Percentiles rank a stretch among this genome's conserved stretches.
Evolutionary conservation across 2,113 vertebrate species (phyloP).

Genomic region (Himantopus leucocephalus): DNA sequence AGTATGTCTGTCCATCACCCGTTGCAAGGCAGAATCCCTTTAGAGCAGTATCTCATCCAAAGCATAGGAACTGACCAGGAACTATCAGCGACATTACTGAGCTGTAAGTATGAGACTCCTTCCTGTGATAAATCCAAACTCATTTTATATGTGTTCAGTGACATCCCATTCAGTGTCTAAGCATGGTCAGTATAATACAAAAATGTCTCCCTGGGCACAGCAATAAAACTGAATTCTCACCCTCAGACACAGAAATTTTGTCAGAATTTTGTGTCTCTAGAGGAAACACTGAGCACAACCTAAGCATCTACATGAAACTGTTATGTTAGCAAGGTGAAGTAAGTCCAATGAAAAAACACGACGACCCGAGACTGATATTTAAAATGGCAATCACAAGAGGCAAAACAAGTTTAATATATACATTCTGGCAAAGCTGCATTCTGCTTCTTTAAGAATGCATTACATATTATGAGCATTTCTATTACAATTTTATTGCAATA

Average conservation of each 20-base stretch:
- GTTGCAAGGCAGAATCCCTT: not conserved
- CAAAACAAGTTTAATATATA: slow-evolving; percentile 21
- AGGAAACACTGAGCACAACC: not conserved
- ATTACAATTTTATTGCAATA: slow-evolving; percentile 52
- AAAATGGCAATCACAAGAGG: slow-evolving; percentile 3
- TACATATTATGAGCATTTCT: slow-evolving; percentile 5
- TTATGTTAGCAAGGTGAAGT: not conserved
- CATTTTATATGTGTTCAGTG: not conserved
- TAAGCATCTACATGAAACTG: not conserved
- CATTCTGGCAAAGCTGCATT: not conserved
- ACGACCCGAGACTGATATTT: not conserved
- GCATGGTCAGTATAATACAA: not conserved
- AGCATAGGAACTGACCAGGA: not conserved
- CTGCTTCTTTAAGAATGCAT: slow-evolving; percentile 8
- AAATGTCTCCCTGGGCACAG: not conserved
- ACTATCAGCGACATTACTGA: not conserved
- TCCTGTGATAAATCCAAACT: not conserved
- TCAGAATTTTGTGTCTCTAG: not conserved
- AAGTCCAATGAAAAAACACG: not conserved
- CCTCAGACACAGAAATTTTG: not conserved
- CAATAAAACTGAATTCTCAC: not conserved
- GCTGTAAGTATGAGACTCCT: not conserved
- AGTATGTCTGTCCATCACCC: not conserved
- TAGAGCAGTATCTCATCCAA: not conserved
- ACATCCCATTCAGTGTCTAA: not conserved